Percentiles rank a stretch among this genome's conserved stretches.
Evolutionary conservation across 2,888 invertebrate genomes (phyloP).

Genomic region (Microctonus hyperodae): DNA sequence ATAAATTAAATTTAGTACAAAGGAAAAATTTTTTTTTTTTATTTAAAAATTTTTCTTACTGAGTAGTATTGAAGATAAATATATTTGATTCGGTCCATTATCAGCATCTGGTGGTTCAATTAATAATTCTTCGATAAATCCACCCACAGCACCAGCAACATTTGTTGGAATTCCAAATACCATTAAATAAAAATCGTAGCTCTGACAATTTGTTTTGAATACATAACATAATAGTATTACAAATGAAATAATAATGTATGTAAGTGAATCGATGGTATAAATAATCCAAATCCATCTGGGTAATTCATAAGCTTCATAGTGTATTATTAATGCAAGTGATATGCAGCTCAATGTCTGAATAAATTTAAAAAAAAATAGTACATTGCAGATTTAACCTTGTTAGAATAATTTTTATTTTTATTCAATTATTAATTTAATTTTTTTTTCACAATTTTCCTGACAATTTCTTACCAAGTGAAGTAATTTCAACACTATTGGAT

Average conservation of each 20-base stretch:
- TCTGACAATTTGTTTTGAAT: slow-evolving; percentile 41
- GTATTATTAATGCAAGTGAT: slow-evolving; percentile 39
- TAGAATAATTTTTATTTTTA: not conserved
- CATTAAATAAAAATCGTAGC: slow-evolving; percentile 42
- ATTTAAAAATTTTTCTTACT: slow-evolving; percentile 33
- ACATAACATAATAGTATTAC: slow-evolving; percentile 43
- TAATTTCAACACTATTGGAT: slow-evolving; percentile 42
- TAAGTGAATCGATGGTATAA: slow-evolving; percentile 47
- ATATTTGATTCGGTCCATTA: slow-evolving; percentile 36
- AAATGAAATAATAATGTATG: slow-evolving; percentile 44
- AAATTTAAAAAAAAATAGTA: not conserved
- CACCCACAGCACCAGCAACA: slow-evolving; percentile 41
- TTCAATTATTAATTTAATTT: not conserved
- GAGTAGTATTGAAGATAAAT: slow-evolving; percentile 40
- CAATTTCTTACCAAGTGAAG: slow-evolving; percentile 39
- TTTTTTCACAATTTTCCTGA: not conserved
- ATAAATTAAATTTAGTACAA: slow-evolving; percentile 21
- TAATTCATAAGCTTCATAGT: slow-evolving; percentile 38
- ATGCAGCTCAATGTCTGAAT: slow-evolving; percentile 38
- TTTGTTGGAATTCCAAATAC: slow-evolving; percentile 42
- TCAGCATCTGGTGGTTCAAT: slow-evolving; percentile 31
- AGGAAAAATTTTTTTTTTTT: slow-evolving; percentile 4
- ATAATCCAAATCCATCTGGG: slow-evolving; percentile 51
- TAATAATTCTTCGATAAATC: slow-evolving; percentile 35
- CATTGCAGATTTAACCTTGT: not conserved